Conservation (phyloP, 2,888 invertebrate genomes). For the Diaprepes abbreviatus region DNA sequence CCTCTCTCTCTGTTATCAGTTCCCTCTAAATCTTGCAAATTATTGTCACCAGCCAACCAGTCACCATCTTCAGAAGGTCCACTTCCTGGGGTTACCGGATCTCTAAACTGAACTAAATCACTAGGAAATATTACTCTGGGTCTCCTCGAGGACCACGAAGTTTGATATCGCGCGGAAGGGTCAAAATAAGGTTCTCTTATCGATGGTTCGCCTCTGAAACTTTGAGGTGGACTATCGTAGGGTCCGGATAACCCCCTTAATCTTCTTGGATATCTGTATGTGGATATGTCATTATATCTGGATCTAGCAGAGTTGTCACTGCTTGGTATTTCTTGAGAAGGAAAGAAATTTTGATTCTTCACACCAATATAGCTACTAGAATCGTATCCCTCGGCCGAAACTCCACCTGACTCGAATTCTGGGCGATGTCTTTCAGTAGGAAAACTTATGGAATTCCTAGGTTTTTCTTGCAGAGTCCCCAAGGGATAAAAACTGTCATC, state of each 20-base stretch:
- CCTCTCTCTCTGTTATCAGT: constrained; percentile 74
- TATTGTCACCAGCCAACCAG: constrained; percentile 64
- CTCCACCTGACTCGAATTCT: constrained; percentile 56
- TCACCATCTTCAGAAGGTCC: constrained; percentile 59
- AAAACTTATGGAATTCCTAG: constrained; percentile 53
- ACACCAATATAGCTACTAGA: not conserved
- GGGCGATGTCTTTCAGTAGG: constrained; percentile 56
- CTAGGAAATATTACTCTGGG: constrained; percentile 67
- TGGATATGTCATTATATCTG: constrained; percentile 30
- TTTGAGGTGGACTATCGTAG: constrained; percentile 28
- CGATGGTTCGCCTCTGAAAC: constrained; percentile 23
- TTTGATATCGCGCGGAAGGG: constrained; percentile 57
- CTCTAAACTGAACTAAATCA: constrained; percentile 66
- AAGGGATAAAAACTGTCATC: constrained; percentile 50
- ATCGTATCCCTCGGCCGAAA: constrained; percentile 52
- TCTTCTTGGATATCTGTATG: constrained; percentile 44
- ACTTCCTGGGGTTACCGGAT: constrained; percentile 52
- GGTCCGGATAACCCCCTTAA: constrained; percentile 47
- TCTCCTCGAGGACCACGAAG: constrained; percentile 60
- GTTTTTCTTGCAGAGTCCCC: constrained; percentile 7
- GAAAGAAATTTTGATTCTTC: constrained; percentile 31
- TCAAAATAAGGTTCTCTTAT: constrained; percentile 60
- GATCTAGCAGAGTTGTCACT: constrained; percentile 37
- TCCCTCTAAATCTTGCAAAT: constrained; percentile 74
- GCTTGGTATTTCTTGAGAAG: constrained; percentile 25